phyloP scores from a whole-genome alignment of 92 coral and sea anemone genomes.

The Scolanthus callimorphus region DNA sequence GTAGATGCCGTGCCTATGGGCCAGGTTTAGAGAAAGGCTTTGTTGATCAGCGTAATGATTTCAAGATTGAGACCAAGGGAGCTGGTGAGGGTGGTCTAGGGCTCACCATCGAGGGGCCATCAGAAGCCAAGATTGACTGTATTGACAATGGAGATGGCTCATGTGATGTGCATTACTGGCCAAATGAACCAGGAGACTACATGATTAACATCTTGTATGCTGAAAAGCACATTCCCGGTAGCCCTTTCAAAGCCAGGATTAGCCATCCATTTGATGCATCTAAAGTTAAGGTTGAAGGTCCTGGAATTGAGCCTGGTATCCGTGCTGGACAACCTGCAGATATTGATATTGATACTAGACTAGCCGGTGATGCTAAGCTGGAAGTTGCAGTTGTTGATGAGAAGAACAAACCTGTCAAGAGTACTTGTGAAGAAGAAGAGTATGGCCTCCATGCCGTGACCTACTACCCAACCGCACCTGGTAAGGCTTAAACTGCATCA shows the following conservation, averaged over 20 bases:
- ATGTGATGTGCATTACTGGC: constrained; percentile 90
- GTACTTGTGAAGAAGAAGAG: constrained; percentile 89
- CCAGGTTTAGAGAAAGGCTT: constrained; percentile 93
- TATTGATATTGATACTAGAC: constrained; percentile 86
- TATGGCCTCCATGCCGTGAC: constrained; percentile 84
- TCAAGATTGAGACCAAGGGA: constrained; percentile 96
- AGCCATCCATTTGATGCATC: constrained; percentile 93
- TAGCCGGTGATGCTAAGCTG: constrained; percentile 91
- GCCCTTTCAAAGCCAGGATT: constrained; percentile 96
- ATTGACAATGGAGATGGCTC: constrained; percentile 99
- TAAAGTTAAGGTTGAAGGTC: constrained; percentile 91
- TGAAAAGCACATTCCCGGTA: constrained; percentile 96
- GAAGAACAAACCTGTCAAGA: constrained; percentile 84
- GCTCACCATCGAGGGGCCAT: constrained; percentile 97
- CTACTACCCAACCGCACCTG: too few relatives aligned
- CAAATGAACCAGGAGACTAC: constrained; percentile 97
- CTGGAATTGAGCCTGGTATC: constrained; percentile 96
- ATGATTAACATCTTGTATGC: constrained; percentile 89
- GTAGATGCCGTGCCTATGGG: constrained; percentile 89
- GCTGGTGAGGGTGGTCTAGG: constrained; percentile 99
- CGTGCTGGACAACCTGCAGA: constrained; percentile 98
- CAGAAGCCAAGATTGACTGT: constrained; percentile 96
- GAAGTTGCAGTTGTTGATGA: constrained; percentile 90
- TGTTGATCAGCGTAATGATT: constrained; percentile 81
- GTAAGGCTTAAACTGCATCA: too few relatives aligned